Percentiles rank a stretch among this genome's conserved stretches.
phyloP scores from a whole-genome alignment of 2,888 invertebrate species.

The Ormyrus labotus region DNA sequence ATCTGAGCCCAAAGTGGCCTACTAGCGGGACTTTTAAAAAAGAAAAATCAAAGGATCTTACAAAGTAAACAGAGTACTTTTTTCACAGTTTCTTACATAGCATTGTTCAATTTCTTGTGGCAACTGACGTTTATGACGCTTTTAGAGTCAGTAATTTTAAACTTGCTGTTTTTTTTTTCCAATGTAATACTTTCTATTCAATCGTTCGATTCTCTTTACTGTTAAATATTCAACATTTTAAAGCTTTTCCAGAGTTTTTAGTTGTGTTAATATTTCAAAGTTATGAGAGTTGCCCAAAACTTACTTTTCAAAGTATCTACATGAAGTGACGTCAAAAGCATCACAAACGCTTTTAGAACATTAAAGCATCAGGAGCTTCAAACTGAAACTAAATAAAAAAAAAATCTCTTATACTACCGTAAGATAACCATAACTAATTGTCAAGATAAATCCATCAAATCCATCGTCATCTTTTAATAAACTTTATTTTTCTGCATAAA shows the following conservation, averaged over 20 bases:
- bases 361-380: conserved; percentile 40
- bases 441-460: too few relatives aligned
- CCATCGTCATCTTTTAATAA: too few relatives aligned
- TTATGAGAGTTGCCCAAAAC: conserved; percentile 53
- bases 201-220: not conserved
- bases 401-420: too few relatives aligned
- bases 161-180: conserved; percentile 1
- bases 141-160: not conserved
- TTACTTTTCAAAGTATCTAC: conserved; percentile 48
- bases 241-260: conserved; percentile 27
- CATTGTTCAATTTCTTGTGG: conserved; percentile 40
- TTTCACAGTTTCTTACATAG: conserved; percentile 33
- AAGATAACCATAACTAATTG: too few relatives aligned
- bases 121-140: conserved; percentile 36
- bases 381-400: conserved; percentile 37
- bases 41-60: conserved; percentile 43
- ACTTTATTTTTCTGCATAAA: too few relatives aligned
- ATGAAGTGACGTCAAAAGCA: conserved; percentile 51
- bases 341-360: conserved; percentile 48
- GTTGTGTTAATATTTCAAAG: conserved; percentile 30
- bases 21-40: conserved; percentile 53
- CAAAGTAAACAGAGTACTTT: conserved; percentile 26
- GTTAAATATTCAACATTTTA: conserved; percentile 24
- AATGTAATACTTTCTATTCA: not conserved
- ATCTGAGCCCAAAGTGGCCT: conserved; percentile 48